Conservation (phyloP, 2,113 vertebrate species). For the Sterna hirundo region DNA sequence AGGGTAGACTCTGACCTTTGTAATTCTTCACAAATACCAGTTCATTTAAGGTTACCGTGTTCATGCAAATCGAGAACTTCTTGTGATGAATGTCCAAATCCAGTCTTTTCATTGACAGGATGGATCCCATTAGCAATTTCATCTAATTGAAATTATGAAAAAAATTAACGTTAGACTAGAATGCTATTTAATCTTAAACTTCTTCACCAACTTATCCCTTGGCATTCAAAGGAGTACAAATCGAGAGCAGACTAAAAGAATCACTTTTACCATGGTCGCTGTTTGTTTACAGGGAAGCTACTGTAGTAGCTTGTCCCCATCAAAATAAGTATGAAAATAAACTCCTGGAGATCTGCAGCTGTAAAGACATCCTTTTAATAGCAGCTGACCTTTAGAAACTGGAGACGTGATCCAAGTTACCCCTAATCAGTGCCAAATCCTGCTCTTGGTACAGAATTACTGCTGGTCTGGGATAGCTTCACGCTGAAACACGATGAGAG, state of each 20-base stretch:
- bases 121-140: background rate
- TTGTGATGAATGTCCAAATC: background rate
- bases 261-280: background rate
- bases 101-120: background rate
- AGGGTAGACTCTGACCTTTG: slow-evolving; percentile 51
- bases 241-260: background rate
- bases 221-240: background rate
- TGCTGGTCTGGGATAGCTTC: background rate
- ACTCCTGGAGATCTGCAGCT: background rate
- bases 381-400: background rate
- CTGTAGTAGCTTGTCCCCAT: background rate
- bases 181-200: background rate
- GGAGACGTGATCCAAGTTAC: background rate
- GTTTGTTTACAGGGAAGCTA: background rate
- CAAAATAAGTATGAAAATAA: background rate
- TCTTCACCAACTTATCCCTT: background rate
- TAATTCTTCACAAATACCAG: background rate
- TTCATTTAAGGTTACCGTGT: slow-evolving; percentile 29
- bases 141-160: background rate
- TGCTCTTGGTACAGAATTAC: background rate
- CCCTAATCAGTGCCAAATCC: background rate
- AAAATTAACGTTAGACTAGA: background rate
- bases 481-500: background rate
- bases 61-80: background rate
- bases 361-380: background rate